A percentile compares a stretch with the other conserved stretches of the same genome.
Evolutionary conservation across 2,797 vertebrate species (phyloP).

Genomic region (Coilia nasus): DNA sequence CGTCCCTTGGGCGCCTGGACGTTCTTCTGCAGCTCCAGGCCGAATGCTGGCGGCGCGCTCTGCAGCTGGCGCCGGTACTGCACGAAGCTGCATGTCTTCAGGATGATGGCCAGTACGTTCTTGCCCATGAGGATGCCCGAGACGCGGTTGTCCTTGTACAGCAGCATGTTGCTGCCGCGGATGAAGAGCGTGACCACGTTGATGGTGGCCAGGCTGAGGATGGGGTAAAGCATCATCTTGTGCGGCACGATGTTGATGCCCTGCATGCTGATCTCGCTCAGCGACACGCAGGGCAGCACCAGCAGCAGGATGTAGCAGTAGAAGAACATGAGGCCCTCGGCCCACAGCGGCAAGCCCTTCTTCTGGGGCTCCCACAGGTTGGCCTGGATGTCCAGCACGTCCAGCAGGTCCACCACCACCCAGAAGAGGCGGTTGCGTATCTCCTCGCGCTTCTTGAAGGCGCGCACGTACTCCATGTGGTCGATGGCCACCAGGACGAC

Average conservation of each 20-base stretch:
- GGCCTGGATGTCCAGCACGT: constrained; percentile 88
- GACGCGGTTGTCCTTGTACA: constrained; percentile 79
- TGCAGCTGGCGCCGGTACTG: constrained; percentile 82
- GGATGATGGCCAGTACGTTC: constrained; percentile 80
- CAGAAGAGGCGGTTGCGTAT: constrained; percentile 85
- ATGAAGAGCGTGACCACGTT: constrained; percentile 84
- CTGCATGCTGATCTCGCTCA: constrained; percentile 87
- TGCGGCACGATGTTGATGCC: constrained; percentile 81
- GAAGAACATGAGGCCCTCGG: constrained; percentile 84
- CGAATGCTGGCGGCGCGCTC: constrained; percentile 62
- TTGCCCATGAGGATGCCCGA: constrained; percentile 86
- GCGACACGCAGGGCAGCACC: constrained; percentile 79
- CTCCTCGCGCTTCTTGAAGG: constrained; percentile 86
- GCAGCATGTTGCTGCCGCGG: constrained; percentile 82
- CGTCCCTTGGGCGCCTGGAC: constrained; percentile 53
- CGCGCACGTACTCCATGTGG: constrained; percentile 87
- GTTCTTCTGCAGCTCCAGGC: constrained; percentile 74
- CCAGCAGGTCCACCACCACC: constrained; percentile 88
- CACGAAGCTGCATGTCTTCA: constrained; percentile 82
- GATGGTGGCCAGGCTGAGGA: constrained; percentile 83
- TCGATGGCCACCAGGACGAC: constrained; percentile 79
- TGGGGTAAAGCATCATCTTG: constrained; percentile 85
- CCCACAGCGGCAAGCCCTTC: constrained; percentile 81
- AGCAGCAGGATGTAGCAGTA: constrained; percentile 85
- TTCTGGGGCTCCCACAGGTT: constrained; percentile 86